Percentiles rank a stretch among this genome's conserved stretches.
Conservation (phyloP, 2,113 vertebrate species). For the Chaetodon trifascialis region DNA sequence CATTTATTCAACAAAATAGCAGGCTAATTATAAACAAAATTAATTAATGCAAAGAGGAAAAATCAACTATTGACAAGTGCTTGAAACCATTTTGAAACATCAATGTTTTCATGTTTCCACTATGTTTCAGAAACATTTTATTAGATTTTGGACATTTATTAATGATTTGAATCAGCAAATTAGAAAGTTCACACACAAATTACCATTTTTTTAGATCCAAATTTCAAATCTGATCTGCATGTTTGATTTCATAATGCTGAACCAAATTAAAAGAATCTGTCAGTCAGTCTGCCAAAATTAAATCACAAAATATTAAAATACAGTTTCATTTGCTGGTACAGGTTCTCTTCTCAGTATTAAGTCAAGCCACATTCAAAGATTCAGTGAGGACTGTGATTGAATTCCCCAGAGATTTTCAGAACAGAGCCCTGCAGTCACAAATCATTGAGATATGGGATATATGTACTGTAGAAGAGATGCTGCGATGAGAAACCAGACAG, state of each 20-base stretch:
- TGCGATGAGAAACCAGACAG: conserved; percentile 22
- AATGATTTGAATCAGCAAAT: conserved; percentile 20
- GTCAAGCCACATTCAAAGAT: conserved; percentile 25
- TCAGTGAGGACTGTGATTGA: neutral
- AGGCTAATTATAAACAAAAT: conserved; percentile 31
- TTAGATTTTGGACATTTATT: conserved; percentile 9
- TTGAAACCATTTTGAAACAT: conserved; percentile 14
- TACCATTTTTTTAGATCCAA: neutral
- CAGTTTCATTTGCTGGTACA: neutral
- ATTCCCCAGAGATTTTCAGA: conserved; percentile 34
- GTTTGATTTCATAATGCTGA: conserved; percentile 12
- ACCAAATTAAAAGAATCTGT: conserved; percentile 21
- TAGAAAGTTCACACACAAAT: neutral
- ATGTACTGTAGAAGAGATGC: conserved; percentile 32
- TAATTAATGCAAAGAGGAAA: conserved; percentile 32
- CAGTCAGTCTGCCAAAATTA: conserved; percentile 20
- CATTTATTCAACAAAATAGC: conserved; percentile 38
- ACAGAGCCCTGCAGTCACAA: conserved; percentile 30
- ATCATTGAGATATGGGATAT: conserved; percentile 45
- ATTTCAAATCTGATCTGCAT: neutral
- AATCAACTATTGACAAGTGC: neutral
- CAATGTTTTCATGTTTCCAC: neutral
- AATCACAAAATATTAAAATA: conserved; percentile 26
- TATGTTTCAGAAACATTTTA: conserved; percentile 4
- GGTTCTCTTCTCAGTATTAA: conserved; percentile 20